Evolutionary conservation across 2,888 invertebrate species (phyloP).

Genomic region (Osmoderma eremita): DNA sequence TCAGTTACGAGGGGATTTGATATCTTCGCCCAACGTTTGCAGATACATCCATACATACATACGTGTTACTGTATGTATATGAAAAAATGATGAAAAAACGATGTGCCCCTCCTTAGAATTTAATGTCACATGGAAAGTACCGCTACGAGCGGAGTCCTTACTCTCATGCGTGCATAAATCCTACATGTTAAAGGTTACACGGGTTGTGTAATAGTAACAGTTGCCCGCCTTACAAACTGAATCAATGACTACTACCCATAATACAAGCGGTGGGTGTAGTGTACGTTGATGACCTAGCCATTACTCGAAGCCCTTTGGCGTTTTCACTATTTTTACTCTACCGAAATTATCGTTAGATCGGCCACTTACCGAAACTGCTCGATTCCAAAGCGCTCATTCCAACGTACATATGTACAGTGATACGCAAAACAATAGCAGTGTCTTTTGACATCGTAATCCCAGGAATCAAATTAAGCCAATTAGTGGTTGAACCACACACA

Average conservation of each 20-base stretch:
- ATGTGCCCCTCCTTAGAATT: slow-evolving; percentile 42
- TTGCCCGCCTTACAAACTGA: slow-evolving; percentile 40
- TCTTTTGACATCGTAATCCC: too few relatives aligned
- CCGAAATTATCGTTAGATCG: slow-evolving; percentile 13
- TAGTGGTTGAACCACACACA: too few relatives aligned
- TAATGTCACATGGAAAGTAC: slow-evolving; percentile 41
- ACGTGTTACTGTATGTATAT: slow-evolving; percentile 6
- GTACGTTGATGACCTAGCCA: slow-evolving; percentile 41
- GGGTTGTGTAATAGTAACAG: slow-evolving; percentile 45
- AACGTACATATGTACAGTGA: too few relatives aligned
- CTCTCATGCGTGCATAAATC: slow-evolving; percentile 43
- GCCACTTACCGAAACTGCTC: not conserved
- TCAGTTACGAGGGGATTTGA: too few relatives aligned
- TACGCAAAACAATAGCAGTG: too few relatives aligned
- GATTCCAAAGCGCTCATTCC: too few relatives aligned
- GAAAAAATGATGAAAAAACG: slow-evolving; percentile 25
- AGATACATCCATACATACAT: too few relatives aligned
- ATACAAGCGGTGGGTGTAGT: slow-evolving; percentile 36
- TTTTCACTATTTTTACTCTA: slow-evolving; percentile 20
- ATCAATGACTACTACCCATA: slow-evolving; percentile 41
- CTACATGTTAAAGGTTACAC: slow-evolving; percentile 43
- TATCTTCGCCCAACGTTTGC: too few relatives aligned
- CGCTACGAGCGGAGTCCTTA: slow-evolving; percentile 39
- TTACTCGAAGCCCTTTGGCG: slow-evolving; percentile 37
- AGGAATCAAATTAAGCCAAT: too few relatives aligned